Conservation (phyloP, 2,113 vertebrate genomes). For the Capreolus pygargus region DNA sequence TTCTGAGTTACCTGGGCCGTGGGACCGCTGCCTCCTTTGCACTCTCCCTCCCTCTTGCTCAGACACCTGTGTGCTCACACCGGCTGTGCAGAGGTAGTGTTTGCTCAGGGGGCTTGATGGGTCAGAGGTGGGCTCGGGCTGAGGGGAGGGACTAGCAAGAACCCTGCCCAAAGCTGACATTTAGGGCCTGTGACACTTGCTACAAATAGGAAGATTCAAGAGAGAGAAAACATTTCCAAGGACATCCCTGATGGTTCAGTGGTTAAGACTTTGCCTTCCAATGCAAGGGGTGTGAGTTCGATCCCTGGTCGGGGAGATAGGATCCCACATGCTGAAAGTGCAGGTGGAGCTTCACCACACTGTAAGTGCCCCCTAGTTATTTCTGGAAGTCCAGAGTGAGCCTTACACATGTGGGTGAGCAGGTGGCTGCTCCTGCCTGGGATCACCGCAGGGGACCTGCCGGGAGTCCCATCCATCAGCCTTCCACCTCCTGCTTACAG, state of each 20-base stretch:
- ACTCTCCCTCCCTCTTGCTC: neutral
- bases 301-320: neutral
- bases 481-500: neutral
- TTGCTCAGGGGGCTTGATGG: neutral
- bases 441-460: rapidly evolving
- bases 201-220: neutral
- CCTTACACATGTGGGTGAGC: neutral
- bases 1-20: too few relatives aligned
- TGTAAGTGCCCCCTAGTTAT: neutral
- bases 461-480: rapidly evolving
- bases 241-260: neutral
- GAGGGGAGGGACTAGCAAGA: neutral
- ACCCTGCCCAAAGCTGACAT: neutral
- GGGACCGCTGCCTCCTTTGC: neutral
- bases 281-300: rapidly evolving
- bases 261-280: neutral
- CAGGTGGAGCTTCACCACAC: neutral
- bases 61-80: neutral
- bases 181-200: neutral
- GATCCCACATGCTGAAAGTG: neutral
- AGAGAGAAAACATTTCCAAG: neutral
- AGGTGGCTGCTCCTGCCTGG: neutral
- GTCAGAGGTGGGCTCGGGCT: neutral
- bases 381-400: neutral
- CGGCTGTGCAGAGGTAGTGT: neutral